phyloP scores from a whole-genome alignment of 1,140 invertebrate species.

The Leptonema lineaticorne region DNA sequence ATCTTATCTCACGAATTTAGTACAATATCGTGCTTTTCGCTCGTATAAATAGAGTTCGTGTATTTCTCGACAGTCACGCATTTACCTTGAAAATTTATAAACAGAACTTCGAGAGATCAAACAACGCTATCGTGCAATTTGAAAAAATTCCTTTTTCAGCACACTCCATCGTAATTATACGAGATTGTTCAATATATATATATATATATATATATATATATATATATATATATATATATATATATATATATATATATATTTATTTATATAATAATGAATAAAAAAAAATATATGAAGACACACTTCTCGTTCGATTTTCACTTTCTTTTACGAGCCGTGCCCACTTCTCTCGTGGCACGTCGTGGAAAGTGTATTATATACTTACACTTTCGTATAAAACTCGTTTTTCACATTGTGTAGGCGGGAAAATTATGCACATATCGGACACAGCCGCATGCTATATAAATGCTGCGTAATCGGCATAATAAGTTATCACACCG shows the following conservation, averaged over 20 bases:
- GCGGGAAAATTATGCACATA: background rate
- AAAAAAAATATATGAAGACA: too few species aligned
- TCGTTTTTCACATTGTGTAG: background rate
- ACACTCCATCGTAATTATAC: background rate
- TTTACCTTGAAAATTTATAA: constrained; percentile 8
- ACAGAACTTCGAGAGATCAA: background rate
- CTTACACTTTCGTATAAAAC: constrained; percentile 21
- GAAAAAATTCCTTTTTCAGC: background rate
- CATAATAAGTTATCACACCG: too few species aligned
- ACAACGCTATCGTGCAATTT: background rate
- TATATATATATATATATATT: too few species aligned
- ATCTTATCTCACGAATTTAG: background rate
- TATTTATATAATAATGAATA: too few species aligned
- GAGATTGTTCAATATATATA: too few species aligned
- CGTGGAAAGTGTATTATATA: background rate
- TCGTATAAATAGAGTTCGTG: background rate
- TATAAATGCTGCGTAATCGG: too few species aligned
- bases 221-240: too few species aligned
- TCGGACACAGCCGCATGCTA: too few species aligned
- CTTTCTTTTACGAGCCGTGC: constrained; percentile 5
- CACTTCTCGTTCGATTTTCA: background rate
- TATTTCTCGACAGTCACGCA: background rate
- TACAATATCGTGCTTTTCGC: background rate
- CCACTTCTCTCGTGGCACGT: too few species aligned
- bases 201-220: too few species aligned